Evolutionary conservation across 2,888 invertebrate genomes (phyloP), one percentile per base, ranked within the genome.

Genomic region (Scelioninae gen. 1): DNA sequence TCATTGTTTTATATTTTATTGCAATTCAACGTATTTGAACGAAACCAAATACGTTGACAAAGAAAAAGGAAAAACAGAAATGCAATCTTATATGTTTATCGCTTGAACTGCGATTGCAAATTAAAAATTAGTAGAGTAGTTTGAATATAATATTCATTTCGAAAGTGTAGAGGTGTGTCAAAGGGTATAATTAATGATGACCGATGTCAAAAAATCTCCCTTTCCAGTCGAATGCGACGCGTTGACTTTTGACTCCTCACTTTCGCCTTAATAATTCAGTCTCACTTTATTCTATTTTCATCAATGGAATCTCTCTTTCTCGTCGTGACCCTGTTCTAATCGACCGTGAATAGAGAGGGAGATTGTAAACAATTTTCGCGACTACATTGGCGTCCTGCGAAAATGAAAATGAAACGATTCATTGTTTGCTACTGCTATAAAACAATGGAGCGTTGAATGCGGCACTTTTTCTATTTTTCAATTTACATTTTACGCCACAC

Each of bases 261-360:
- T 82, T 82, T 82, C 82, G 78, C 82, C 78, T 58, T 34, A 55
- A 55, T 63, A 56, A 75, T 78, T 63, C 82, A 74, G 74, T 65
- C 82, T 74, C 77, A 63, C 68, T 78, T 68, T 63, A 74, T 74
- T 72, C 72, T 11, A 15, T 77, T 82, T 77, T 55, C 58, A 62
- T 55, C 62, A 7, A 40, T 32, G 82, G 65, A 65, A 77, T 82
- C 82, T 82, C 78, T 82, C 82, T 69, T 82, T 78, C 74, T 58
- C 63, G 63, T 80, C 83, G 66, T 84, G 77, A 81, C 80, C 77
- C 77, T 84, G 81, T 84, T 81, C 81, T 81, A 81, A 84, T 84
- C 83, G 83, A 84, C 81, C 83, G 81, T 77, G 83, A 84, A 84
- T 43, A 74, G 68, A 68, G 69, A 80, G 81, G 78, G 72, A 81